A percentile compares a stretch with the other conserved stretches of the same genome.
Conservation (phyloP, 1,140 invertebrate species). For the Sipha flava region DNA sequence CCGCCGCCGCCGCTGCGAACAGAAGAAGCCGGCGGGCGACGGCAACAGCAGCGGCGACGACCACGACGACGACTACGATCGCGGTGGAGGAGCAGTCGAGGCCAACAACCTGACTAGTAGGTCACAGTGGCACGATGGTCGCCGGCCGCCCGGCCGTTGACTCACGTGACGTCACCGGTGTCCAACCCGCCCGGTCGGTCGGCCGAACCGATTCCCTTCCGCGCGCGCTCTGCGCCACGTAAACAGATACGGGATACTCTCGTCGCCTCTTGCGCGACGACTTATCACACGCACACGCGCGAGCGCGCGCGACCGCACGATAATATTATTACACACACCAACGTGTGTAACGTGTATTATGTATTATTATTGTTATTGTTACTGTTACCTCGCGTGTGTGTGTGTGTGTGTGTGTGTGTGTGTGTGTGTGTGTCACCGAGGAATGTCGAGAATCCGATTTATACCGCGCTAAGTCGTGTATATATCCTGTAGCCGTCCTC, state of each 20-base stretch:
- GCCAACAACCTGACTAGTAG: slow-evolving; percentile 33
- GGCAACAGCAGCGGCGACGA: neutral
- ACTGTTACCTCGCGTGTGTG: neutral
- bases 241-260: neutral
- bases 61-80: neutral
- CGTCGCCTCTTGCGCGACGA: too few species aligned
- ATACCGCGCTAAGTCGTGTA: too few species aligned
- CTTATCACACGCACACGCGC: too few species aligned
- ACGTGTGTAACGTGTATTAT: neutral
- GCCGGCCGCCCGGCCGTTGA: slow-evolving; percentile 28
- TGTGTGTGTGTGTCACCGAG: neutral
- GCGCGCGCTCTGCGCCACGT: neutral
- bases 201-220: neutral
- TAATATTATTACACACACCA: neutral
- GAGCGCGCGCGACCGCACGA: too few species aligned
- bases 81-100: neutral
- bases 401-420: neutral
- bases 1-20: neutral
- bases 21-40: neutral
- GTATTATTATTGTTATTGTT: neutral
- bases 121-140: slow-evolving; percentile 30
- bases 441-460: neutral
- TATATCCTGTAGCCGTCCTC: neutral
- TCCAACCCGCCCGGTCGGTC: neutral
- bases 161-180: slow-evolving; percentile 27